Conservation (phyloP, 35 echinoderm and acorn worm genomes). For the Ophiothrix spiculata region DNA sequence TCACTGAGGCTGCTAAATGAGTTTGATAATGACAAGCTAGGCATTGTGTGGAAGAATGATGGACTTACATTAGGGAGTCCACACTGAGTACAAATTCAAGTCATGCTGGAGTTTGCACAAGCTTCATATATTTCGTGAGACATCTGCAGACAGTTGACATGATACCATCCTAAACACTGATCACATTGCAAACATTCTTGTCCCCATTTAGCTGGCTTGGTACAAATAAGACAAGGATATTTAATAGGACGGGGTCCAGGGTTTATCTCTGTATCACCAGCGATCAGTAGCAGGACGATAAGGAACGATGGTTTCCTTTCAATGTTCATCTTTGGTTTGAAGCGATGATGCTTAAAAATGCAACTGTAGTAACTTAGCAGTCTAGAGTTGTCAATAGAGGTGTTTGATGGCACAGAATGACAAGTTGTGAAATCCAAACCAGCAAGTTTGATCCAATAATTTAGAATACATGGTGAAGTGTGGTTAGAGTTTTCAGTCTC, state of each 20-base stretch:
- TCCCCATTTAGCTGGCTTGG: neutral
- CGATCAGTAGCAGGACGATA: too few species aligned
- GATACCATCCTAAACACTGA: neutral
- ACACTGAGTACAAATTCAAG: constrained; percentile 36
- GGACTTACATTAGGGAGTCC: constrained; percentile 16
- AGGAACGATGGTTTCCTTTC: too few species aligned
- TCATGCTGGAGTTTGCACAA: neutral
- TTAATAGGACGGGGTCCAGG: constrained; percentile 1
- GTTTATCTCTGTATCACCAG: neutral
- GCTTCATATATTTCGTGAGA: neutral
- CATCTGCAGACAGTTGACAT: neutral
- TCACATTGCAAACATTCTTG: neutral
- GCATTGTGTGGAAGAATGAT: constrained; percentile 11
- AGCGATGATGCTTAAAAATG: too few species aligned
- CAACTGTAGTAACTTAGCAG: too few species aligned
- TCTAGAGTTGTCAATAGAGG: too few species aligned
- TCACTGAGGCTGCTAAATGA: constrained; percentile 4
- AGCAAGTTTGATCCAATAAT: too few species aligned
- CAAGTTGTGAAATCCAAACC: too few species aligned
- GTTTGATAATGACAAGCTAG: constrained; percentile 1
- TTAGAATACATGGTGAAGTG: too few species aligned
- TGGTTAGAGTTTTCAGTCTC: too few species aligned
- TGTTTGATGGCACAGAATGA: too few species aligned
- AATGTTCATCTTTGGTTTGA: too few species aligned
- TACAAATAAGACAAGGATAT: neutral